Evolutionary conservation across 2,113 vertebrate species (phyloP).

Genomic region (Corydoras maculifer): DNA sequence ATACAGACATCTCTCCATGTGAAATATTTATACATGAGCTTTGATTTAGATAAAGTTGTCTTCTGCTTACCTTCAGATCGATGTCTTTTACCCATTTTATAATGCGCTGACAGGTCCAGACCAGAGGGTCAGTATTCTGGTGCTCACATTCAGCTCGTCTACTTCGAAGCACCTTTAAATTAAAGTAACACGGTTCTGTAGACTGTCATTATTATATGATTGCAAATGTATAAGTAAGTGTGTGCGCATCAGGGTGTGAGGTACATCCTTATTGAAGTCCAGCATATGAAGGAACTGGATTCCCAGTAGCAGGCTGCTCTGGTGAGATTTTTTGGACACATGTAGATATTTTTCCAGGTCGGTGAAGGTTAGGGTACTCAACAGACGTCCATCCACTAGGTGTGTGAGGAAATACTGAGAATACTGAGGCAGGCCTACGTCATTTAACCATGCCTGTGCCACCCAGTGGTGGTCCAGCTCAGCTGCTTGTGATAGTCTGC

Average conservation of each 20-base stretch:
- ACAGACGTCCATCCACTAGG: constrained; percentile 75
- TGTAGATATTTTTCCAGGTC: constrained; percentile 78
- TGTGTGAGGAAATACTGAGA: constrained; percentile 82
- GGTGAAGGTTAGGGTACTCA: constrained; percentile 71
- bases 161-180: constrained; percentile 68
- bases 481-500: constrained; percentile 72
- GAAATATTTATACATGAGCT: no score
- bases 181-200: background rate
- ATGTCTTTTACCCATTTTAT: constrained; percentile 80
- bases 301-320: constrained; percentile 77
- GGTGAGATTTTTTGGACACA: constrained; percentile 78
- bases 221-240: no score
- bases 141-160: constrained; percentile 73
- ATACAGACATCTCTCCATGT: background rate
- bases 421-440: constrained; percentile 77
- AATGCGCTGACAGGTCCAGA: constrained; percentile 80
- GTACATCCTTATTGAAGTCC: constrained; percentile 77
- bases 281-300: constrained; percentile 77
- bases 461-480: constrained; percentile 89
- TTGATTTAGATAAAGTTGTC: no score
- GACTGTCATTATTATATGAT: no score
- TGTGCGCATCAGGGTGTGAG: constrained; percentile 15
- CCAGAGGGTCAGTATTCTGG: constrained; percentile 72
- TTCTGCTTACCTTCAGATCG: constrained; percentile 70
- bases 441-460: constrained; percentile 79